Conservation (phyloP, 2,797 vertebrate genomes). For the Anomalospiza imberbis region DNA sequence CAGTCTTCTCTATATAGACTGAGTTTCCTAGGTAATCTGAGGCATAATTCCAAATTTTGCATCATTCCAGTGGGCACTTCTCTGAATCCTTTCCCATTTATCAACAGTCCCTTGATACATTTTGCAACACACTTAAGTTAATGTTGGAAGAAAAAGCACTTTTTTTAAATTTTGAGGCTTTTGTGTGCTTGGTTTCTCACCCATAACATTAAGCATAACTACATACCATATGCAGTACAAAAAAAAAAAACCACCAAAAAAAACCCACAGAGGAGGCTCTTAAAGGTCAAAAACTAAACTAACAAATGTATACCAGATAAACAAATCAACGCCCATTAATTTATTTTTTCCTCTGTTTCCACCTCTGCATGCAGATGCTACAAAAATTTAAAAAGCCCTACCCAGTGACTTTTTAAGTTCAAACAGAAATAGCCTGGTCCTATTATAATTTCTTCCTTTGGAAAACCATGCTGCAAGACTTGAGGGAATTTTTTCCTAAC, state of each 20-base stretch:
- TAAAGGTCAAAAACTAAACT: conserved; percentile 47
- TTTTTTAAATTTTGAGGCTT: background rate
- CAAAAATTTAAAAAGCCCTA: background rate
- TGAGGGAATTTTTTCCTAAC: background rate
- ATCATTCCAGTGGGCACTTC: background rate
- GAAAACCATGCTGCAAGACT: background rate
- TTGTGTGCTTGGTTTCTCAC: conserved; percentile 32
- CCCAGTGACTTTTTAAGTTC: background rate
- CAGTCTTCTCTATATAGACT: background rate
- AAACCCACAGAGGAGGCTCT: background rate
- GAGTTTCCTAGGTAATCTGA: conserved; percentile 13
- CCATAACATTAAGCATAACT: background rate
- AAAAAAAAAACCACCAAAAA: background rate
- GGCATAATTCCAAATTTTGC: conserved; percentile 18
- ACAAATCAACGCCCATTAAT: conserved; percentile 2
- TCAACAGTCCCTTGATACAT: background rate
- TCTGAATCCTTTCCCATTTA: background rate
- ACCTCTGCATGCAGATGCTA: background rate
- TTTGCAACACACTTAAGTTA: background rate
- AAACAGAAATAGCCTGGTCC: background rate
- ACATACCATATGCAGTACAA: background rate
- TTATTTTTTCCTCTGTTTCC: background rate
- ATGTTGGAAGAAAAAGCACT: background rate
- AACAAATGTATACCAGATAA: background rate
- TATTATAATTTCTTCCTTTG: background rate